Evolutionary conservation across 2,888 invertebrate genomes (phyloP), one percentile per base, ranked within the genome.

Genomic region (Odontomyia ornata): DNA sequence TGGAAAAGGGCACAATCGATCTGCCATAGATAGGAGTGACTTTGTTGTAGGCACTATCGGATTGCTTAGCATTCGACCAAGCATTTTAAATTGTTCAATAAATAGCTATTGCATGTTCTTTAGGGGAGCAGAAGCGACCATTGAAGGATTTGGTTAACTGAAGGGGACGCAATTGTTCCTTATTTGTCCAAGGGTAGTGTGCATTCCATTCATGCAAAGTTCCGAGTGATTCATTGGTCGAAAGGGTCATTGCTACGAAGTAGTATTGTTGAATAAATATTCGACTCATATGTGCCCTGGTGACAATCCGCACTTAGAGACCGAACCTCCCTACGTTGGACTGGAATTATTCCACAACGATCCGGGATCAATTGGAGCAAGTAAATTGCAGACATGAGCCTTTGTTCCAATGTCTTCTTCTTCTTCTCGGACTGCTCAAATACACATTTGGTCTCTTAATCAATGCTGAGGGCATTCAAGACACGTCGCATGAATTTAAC

Each of bases 401-500:
- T 64, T 65, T 65, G 18, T 21, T 43, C 36, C 62, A 62, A 65
- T 43, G 43, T 65, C 47, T 69, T 25, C 11, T 67, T 46, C 47
- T 25, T 7, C 60, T 60, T 7, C 15, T n/a, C n/a, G n/a, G n/a
- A n/a, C n/a, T n/a, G n/a, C n/a, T 60, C 64, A 30, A 69, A 46
- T 46, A 25, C 21, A 25, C 73, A 57, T 73, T 73, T 73, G 73
- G 30, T 36, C 73, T 73, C 73, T 57, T 73, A 60, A 73, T 73
- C 73, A 73, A 72, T 73, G 57, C 36, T 57, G 57, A 36, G 60
- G 60, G 73, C 57, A 73, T 73, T 73, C 73, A 36, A 73, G 43
- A 73, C 73, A 73, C 73, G 57, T 73, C 73, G 28, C 52, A 57
- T 57, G 60, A 36, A 60, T 73, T 60, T 73, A 73, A 73, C 73